Base-by-base conservation (phyloP, 1,140 invertebrate genomes). In the Diachasmimorpha longicaudata region DNA sequence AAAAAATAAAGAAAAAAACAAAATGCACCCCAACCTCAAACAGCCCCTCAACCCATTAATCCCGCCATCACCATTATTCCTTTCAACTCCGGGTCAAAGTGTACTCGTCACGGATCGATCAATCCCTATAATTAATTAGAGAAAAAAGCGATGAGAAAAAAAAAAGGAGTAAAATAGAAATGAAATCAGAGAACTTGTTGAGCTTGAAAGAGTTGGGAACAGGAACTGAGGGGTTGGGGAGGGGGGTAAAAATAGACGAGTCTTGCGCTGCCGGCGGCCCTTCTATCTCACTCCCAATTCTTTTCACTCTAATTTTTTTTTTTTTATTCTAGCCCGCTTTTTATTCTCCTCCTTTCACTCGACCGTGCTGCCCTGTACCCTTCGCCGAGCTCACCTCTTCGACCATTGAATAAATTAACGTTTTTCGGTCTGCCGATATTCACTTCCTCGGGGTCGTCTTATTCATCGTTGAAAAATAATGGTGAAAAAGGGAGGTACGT, bases 401-500 rank as follows among this genome's bases (percentile, higher is more conserved):
- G 76, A 77, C 81, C 81, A 83, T 85, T 81, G 84, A 86, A 85
- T 86, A 85, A 86, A 86, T 86, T 86, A 85, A 85, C 81, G 82
- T 85, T 84, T 85, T 86, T 81, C 70, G 85, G 81, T 85, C 83
- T 84, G 79, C 81, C 83, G 81, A 85, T 86, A 85, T 83, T 84
- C 81, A 68, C 37, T 48, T 72, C 70, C 63, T 82, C 81, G 80
- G 77, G 81, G 70, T 80, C 81, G 55, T 78, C 76, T 77, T 72
- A 72, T 44, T 75, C 79, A 74, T 78, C 79, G 66, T 9, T 39
- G 72, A n/a, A 37, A 37, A 46, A 46, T 42, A 67, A 25, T 19
- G 14, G 48, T 3, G 11, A 55, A 72, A 52, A 19, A 72, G 4
- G 11, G n/a, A 63, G 44, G 46, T 52, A 72, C 52, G 52, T 55